Evolutionary conservation across 2,888 invertebrate genomes (phyloP).

Genomic region (Rotaria magnacalcarata): DNA sequence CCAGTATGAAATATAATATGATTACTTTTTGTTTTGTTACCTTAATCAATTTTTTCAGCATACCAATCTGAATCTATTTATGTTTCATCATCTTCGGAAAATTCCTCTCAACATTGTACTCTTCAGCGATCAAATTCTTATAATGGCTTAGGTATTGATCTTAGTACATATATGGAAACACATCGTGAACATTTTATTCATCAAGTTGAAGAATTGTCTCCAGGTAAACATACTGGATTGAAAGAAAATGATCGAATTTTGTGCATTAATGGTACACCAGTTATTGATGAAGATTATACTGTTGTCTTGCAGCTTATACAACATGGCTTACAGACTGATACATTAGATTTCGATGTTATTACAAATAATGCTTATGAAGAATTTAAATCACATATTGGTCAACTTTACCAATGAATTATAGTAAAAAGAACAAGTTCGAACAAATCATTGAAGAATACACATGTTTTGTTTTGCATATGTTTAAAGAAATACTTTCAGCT

Average conservation of each 20-base stretch:
- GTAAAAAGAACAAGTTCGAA: no score
- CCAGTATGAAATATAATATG: neutral
- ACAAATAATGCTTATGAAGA: neutral
- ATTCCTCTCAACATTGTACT: neutral
- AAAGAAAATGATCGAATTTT: conserved; percentile 15
- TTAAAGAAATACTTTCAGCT: neutral
- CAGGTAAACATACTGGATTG: neutral
- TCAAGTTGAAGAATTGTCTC: neutral
- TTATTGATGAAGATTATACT: neutral
- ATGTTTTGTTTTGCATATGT: neutral
- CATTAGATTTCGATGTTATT: conserved; percentile 3
- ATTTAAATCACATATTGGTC: neutral
- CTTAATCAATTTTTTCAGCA: neutral
- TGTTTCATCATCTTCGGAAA: neutral
- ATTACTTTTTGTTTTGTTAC: neutral
- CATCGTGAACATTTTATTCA: neutral
- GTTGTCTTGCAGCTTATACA: conserved; percentile 12
- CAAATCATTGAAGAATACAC: neutral
- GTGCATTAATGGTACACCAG: neutral
- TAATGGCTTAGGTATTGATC: neutral
- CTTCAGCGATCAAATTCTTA: neutral
- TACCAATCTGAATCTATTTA: neutral
- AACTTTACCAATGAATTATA: neutral
- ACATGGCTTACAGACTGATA: neutral
- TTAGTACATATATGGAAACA: neutral